Base-by-base conservation (phyloP, 2,888 invertebrate species). In the Drosophila diplacantha region DNA sequence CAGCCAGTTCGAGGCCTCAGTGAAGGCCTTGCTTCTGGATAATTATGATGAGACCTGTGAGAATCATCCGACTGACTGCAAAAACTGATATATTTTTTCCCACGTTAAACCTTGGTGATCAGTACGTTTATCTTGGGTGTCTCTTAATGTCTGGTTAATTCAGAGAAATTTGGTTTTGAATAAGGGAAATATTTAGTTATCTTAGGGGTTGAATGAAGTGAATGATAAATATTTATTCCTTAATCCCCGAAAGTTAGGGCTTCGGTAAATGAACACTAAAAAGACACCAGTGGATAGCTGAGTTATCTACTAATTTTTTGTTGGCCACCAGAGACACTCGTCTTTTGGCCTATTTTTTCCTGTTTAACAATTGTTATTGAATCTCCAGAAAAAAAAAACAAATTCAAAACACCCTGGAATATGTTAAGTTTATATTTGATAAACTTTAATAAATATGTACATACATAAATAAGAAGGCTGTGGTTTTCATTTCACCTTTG, bases 31-130 rank as follows among this genome's bases (percentile, higher is more conserved):
- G 12, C 88, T 93, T 49, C 92, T 94, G 0, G 83, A 87, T 2
- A 90, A 94, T 81, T 94, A 93, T 91, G 92, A 93, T 60, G 87
- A 89, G 11, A 93, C 93, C 77, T 95, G 95, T 63, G 87, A 87
- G 53, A 87, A 87, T 74, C 80, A 81, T 14, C 64, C 65, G 47
- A 50, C 71, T 18, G 83, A 85, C 18, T 86, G 85, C 71, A 85
- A 83, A 66, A 73, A 50, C 59, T 81, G 51, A 74, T 9, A 74
- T 9, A 9, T 32, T 16, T 18, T 32, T 31, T 37, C 35, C 22
- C 24, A 44, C 31, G 43, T 57, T 44, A 12, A 34, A 16, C 6
- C 31, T 35, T 29, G 3, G 11, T 34, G 34, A 7, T 41, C 35
- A 49, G 22, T 55, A 18, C 41, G n/a, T 43, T 55, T 12, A 34